Conservation (phyloP, 2,888 invertebrate species). For the Heliothis peltigera region DNA sequence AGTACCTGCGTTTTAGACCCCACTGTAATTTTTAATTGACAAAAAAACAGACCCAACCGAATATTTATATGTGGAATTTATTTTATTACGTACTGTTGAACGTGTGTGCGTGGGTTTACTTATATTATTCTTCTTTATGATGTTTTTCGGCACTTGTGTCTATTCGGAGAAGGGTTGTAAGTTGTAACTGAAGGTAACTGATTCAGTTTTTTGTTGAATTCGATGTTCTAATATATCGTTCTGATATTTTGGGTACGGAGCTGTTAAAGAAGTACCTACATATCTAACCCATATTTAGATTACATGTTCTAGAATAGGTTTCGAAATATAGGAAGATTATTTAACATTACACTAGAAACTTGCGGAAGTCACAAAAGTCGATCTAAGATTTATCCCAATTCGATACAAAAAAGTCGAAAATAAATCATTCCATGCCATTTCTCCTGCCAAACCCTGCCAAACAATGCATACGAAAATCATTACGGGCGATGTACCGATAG, state of each 20-base stretch:
- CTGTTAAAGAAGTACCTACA: background rate
- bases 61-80: constrained; percentile 87
- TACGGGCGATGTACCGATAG: constrained; percentile 73
- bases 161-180: constrained; percentile 48
- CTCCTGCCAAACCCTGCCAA: constrained; percentile 47
- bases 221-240: constrained; percentile 2
- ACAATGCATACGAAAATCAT: constrained; percentile 61
- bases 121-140: constrained; percentile 72
- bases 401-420: constrained; percentile 18
- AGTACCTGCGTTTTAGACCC: constrained; percentile 82
- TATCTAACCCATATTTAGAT: background rate
- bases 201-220: constrained; percentile 24
- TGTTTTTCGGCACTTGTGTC: constrained; percentile 60
- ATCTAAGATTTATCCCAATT: background rate
- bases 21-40: constrained; percentile 88
- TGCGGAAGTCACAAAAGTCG: constrained; percentile 29
- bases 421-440: constrained; percentile 48
- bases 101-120: constrained; percentile 76
- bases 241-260: constrained; percentile 9
- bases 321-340: background rate
- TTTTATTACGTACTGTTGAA: constrained; percentile 80
- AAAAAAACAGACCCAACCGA: constrained; percentile 84
- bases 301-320: too few species aligned
- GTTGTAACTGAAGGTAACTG: constrained; percentile 39
- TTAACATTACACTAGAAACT: background rate